Evolutionary conservation across 2,888 invertebrate species (phyloP).

Genomic region (Idaea dimidiata): DNA sequence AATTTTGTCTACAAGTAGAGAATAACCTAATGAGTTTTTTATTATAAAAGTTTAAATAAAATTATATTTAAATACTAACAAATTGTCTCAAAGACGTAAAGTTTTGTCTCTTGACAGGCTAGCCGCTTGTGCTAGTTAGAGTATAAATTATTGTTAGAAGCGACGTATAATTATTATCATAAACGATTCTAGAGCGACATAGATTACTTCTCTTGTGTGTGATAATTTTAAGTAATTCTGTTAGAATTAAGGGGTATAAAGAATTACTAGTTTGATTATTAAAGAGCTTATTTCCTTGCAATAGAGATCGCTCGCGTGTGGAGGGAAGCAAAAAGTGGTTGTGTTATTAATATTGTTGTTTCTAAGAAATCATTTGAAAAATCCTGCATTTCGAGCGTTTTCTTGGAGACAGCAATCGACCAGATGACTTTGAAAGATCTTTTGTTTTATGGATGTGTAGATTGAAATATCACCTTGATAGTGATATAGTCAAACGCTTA

Average conservation of each 20-base stretch:
- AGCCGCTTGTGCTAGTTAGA: slow-evolving; percentile 52
- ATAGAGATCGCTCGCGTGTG: slow-evolving; percentile 13
- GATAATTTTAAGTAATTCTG: slow-evolving; percentile 40
- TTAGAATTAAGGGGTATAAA: slow-evolving; percentile 37
- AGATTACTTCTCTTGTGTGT: slow-evolving; percentile 48
- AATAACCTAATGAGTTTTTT: slow-evolving; percentile 56
- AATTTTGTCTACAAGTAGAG: slow-evolving; percentile 39
- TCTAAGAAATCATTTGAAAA: slow-evolving; percentile 12
- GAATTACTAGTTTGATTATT: slow-evolving; percentile 42
- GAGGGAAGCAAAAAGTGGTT: slow-evolving; percentile 13
- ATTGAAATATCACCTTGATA: too few species aligned
- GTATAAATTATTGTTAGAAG: slow-evolving; percentile 52
- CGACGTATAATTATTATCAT: slow-evolving; percentile 46
- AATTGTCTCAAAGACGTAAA: slow-evolving; percentile 65
- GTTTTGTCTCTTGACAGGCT: slow-evolving; percentile 50
- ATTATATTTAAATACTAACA: slow-evolving; percentile 47
- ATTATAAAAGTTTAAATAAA: slow-evolving; percentile 52
- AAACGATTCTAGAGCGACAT: slow-evolving; percentile 54
- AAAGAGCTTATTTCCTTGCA: slow-evolving; percentile 46
- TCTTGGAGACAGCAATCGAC: slow-evolving; percentile 8
- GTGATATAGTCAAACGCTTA: too few species aligned
- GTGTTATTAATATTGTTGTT: slow-evolving; percentile 7
- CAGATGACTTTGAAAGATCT: too few species aligned
- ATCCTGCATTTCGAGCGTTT: slow-evolving; percentile 20
- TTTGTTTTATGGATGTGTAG: too few species aligned